phyloP scores from a whole-genome alignment of 1,140 invertebrate genomes.

The Sipha flava region DNA sequence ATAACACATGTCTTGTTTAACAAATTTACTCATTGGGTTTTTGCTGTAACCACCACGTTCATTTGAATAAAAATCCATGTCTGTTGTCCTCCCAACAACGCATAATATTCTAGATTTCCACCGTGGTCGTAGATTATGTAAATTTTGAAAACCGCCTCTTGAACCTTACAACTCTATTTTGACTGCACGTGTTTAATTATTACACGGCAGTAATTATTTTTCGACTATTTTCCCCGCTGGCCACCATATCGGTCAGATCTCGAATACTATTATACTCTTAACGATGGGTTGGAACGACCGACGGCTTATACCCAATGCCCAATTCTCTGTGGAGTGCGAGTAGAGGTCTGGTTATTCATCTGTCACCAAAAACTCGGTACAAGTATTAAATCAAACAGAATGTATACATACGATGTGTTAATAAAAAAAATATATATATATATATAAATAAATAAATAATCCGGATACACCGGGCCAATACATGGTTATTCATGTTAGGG shows the following conservation, averaged over 20 bases:
- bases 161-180: conserved; percentile 10
- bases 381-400: neutral
- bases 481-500: neutral
- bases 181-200: conserved; percentile 23
- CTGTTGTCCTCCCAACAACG: neutral
- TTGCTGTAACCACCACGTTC: neutral
- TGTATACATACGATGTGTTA: neutral
- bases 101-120: neutral
- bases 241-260: neutral
- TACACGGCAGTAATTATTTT: conserved; percentile 25
- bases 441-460: neutral
- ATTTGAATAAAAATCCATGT: conserved; percentile 1
- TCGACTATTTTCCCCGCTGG: neutral
- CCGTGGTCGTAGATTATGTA: conserved; percentile 4
- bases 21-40: neutral
- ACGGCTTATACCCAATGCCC: too few relatives aligned
- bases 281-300: neutral
- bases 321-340: neutral
- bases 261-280: neutral
- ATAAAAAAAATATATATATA: neutral
- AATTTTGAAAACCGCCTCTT: neutral
- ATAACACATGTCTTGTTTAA: neutral
- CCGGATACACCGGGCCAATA: neutral
- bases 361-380: neutral
- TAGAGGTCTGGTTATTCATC: neutral